phyloP scores from a whole-genome alignment of 1,140 invertebrate genomes.

The Odontomachus brunneus region DNA sequence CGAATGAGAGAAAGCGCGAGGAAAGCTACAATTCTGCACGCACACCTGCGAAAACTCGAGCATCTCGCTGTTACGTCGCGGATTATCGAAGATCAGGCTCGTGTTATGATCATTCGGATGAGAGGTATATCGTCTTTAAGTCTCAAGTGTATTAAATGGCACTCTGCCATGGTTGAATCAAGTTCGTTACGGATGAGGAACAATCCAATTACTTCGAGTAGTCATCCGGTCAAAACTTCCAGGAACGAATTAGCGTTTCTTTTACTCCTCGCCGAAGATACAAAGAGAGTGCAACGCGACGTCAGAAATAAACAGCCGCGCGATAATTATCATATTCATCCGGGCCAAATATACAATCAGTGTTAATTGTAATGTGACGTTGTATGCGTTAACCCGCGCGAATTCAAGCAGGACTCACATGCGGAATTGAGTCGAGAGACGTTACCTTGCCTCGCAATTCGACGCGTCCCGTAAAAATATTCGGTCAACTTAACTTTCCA shows the following conservation, averaged over 20 bases:
- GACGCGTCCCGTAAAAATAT: neutral
- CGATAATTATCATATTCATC: constrained; percentile 3
- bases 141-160: constrained; percentile 37
- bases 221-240: constrained; percentile 70
- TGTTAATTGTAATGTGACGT: neutral
- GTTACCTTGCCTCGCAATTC: neutral
- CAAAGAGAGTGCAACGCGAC: neutral
- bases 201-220: constrained; percentile 66
- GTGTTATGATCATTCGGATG: constrained; percentile 6
- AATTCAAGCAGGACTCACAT: neutral
- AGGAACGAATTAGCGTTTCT: constrained; percentile 67
- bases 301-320: constrained; percentile 4
- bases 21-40: neutral
- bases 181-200: constrained; percentile 53
- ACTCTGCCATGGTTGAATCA: constrained; percentile 36
- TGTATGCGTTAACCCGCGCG: neutral
- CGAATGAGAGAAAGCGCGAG: too few species aligned
- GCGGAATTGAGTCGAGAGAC: neutral
- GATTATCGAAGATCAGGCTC: neutral
- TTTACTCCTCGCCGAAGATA: constrained; percentile 26
- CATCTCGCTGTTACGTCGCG: neutral
- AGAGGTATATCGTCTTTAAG: constrained; percentile 30
- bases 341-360: neutral
- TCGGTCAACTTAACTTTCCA: neutral
- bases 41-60: neutral